These are phyloP conservation scores for Acanthornis magna DNA, from an alignment of 2,797 vertebrate species.

Conservation along the genomic window DNA sequence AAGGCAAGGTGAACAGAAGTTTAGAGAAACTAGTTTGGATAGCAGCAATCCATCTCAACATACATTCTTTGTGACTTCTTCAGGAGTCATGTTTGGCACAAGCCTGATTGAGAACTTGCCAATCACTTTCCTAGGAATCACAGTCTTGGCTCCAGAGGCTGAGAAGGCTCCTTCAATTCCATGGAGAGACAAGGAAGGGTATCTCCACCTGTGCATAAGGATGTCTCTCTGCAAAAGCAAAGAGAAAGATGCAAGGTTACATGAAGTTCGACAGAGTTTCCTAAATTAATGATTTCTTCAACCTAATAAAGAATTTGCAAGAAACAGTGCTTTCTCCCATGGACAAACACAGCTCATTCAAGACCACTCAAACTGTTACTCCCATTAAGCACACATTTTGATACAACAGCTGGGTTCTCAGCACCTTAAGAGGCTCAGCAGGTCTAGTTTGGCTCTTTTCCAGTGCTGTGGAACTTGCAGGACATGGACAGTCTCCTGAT, in stretches of 20 bases:
- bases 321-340: not conserved
- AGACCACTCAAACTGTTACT: not conserved
- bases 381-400: not conserved
- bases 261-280: not conserved
- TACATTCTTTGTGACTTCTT: slow-evolving; percentile 86
- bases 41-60: not conserved
- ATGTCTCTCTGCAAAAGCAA: slow-evolving; percentile 79
- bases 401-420: not conserved
- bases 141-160: slow-evolving; percentile 89
- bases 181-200: slow-evolving; percentile 92
- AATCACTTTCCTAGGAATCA: slow-evolving; percentile 93
- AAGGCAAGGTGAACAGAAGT: not conserved
- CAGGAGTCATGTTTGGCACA: slow-evolving; percentile 93
- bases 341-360: not conserved
- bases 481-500: not conserved
- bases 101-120: slow-evolving; percentile 98
- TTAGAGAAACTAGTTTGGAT: not conserved
- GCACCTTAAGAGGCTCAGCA: not conserved
- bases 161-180: slow-evolving; percentile 96
- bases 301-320: not conserved
- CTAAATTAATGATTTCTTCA: not conserved
- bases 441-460: not conserved
- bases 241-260: not conserved
- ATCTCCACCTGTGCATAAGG: slow-evolving; percentile 96
- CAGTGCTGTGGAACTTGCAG: not conserved